These are phyloP conservation scores for Edolisoma coerulescens DNA, from an alignment of 2,113 vertebrate species.

Conservation along the genomic window DNA sequence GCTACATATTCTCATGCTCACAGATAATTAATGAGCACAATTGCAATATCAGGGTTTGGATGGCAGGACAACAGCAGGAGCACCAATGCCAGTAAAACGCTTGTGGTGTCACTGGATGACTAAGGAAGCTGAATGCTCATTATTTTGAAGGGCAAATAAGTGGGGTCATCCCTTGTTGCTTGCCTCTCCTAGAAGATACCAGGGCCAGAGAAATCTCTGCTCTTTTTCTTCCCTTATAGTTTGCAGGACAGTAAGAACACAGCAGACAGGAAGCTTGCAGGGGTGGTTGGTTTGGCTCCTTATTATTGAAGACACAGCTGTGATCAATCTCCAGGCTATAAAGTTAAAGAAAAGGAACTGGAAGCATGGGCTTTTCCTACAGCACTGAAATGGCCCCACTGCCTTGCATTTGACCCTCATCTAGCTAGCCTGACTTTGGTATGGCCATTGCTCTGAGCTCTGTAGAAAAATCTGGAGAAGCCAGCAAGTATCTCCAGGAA, in stretches of 20 bases:
- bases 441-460: neutral
- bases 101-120: neutral
- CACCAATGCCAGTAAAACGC: neutral
- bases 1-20: fast-evolving
- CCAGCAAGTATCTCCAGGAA: neutral
- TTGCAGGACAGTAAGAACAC: neutral
- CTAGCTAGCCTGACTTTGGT: neutral
- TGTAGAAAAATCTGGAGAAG: neutral
- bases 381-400: neutral
- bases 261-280: neutral
- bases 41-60: neutral
- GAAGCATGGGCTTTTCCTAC: neutral
- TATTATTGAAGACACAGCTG: neutral
- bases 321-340: neutral
- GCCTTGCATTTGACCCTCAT: neutral
- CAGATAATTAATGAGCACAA: neutral
- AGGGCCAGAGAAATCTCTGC: neutral
- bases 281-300: neutral
- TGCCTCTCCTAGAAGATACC: neutral
- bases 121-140: neutral
- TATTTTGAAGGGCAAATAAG: neutral
- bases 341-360: neutral
- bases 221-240: neutral
- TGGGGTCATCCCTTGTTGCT: neutral
- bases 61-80: neutral